Conservation (phyloP, 2,113 vertebrate species). For the Indicator indicator region DNA sequence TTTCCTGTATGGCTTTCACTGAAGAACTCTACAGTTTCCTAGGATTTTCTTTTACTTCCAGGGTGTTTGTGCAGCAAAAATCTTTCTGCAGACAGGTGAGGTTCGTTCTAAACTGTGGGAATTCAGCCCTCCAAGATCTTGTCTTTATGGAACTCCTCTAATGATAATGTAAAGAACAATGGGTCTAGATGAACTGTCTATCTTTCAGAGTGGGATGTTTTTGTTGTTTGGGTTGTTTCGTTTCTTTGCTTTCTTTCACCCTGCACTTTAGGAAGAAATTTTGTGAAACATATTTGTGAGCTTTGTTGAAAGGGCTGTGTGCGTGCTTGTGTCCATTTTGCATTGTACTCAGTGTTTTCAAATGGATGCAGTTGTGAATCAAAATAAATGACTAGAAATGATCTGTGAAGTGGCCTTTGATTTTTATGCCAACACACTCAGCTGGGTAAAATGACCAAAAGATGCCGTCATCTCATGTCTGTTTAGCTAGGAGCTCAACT, state of each 20-base stretch:
- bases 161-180: neutral
- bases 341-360: conserved; percentile 16
- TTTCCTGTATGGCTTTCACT: neutral
- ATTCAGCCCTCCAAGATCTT: neutral
- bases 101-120: neutral
- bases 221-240: too few species aligned
- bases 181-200: neutral
- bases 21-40: neutral
- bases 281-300: neutral
- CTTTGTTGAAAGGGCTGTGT: neutral
- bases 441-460: neutral
- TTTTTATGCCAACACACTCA: neutral
- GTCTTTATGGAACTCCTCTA: neutral
- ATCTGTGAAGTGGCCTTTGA: conserved; percentile 5
- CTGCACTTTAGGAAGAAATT: neutral
- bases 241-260: neutral
- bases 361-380: neutral
- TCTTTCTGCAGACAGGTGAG: neutral
- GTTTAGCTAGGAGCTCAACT: neutral
- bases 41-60: neutral
- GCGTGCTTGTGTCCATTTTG: conserved; percentile 1
- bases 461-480: neutral
- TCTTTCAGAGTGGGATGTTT: neutral
- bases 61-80: neutral
- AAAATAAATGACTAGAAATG: conserved; percentile 33